Conservation (phyloP, 2,888 invertebrate species). For the Idaea straminata region DNA sequence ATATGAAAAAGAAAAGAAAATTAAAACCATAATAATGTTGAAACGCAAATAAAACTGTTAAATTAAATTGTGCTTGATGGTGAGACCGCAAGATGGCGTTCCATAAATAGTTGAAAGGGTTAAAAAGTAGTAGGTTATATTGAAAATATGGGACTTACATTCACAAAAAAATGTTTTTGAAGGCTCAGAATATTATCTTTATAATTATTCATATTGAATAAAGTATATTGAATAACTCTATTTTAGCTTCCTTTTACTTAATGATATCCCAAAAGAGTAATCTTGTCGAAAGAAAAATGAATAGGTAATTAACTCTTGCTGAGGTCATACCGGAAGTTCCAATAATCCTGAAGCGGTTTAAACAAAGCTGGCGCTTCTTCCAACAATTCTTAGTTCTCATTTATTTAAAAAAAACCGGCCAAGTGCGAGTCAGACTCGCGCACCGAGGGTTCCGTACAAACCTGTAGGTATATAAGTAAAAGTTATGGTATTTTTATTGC, state of each 20-base stretch:
- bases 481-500: too few species aligned
- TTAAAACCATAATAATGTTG: slow-evolving; percentile 64
- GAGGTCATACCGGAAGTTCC: slow-evolving; percentile 6
- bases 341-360: not conserved
- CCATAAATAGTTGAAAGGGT: slow-evolving; percentile 65
- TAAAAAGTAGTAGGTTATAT: too few species aligned
- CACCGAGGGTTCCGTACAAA: too few species aligned
- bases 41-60: slow-evolving; percentile 75
- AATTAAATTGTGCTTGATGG: slow-evolving; percentile 78
- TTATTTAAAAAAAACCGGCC: not conserved
- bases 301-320: not conserved
- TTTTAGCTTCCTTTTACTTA: too few species aligned
- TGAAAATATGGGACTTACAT: too few species aligned
- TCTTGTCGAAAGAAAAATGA: not conserved
- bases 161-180: too few species aligned
- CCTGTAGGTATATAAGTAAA: too few species aligned
- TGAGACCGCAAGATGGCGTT: slow-evolving; percentile 75
- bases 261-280: too few species aligned
- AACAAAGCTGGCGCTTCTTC: slow-evolving; percentile 6
- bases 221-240: too few species aligned
- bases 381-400: slow-evolving; percentile 2
- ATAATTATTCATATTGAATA: too few species aligned
- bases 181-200: too few species aligned
- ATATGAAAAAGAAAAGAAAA: slow-evolving; percentile 61
- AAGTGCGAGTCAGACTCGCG: too few species aligned